These are phyloP conservation scores for Danio tinwini DNA, from an alignment of 2,797 vertebrate genomes.

Conservation along the genomic window DNA sequence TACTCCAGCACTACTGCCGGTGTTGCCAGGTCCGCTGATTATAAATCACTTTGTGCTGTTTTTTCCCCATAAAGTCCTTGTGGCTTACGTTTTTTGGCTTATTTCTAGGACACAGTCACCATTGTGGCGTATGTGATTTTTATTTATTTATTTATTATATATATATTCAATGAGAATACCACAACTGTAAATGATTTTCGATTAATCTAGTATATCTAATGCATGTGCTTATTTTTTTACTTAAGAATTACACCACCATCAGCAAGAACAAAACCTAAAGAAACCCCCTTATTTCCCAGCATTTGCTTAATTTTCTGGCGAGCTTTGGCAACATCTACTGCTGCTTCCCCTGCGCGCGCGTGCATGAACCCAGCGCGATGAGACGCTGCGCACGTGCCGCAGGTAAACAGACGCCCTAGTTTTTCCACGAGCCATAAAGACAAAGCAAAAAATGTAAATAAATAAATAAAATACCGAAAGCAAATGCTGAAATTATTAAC, in stretches of 20 bases:
- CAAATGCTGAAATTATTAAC: constrained; percentile 1
- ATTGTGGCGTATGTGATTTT: neutral
- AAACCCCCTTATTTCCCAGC: neutral
- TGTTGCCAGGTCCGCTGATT: constrained; percentile 27
- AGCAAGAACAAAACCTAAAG: neutral
- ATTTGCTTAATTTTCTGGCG: neutral
- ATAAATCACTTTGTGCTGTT: neutral
- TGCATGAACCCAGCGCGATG: constrained; percentile 68
- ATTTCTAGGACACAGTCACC: neutral
- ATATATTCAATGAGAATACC: neutral
- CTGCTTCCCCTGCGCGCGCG: constrained; percentile 75
- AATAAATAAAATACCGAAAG: neutral
- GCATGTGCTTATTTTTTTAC: neutral
- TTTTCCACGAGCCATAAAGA: constrained; percentile 57
- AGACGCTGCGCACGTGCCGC: constrained; percentile 78
- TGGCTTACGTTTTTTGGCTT: neutral
- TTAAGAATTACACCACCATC: neutral
- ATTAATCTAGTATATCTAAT: neutral
- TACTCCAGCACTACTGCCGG: constrained; percentile 36
- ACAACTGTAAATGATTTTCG: neutral
- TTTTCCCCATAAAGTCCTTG: neutral
- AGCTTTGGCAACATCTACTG: constrained; percentile 31
- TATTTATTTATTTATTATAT: too few relatives aligned
- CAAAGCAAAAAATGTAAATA: constrained; percentile 37
- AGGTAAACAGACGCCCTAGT: constrained; percentile 80